phyloP scores from a whole-genome alignment of 2,888 invertebrate genomes.

The Pristionchus arcanus region DNA sequence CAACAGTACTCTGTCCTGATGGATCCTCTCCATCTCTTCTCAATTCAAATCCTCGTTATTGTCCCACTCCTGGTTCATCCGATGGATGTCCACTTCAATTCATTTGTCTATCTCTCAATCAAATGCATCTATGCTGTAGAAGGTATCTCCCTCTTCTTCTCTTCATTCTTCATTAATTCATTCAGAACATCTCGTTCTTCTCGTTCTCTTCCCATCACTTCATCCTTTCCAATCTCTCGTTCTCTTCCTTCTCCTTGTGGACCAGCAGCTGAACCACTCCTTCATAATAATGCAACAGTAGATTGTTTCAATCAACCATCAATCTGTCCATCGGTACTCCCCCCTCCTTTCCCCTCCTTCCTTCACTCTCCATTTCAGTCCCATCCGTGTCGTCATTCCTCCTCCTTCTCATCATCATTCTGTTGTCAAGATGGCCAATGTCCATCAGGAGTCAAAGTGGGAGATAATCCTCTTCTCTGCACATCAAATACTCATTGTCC shows the following conservation, averaged over 20 bases:
- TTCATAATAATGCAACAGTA: conserved; percentile 55
- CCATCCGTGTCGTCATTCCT: conserved; percentile 65
- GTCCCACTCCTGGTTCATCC: conserved; percentile 54
- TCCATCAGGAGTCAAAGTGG: conserved; percentile 48
- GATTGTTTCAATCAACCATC: conserved; percentile 60
- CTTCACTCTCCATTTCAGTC: conserved; percentile 56
- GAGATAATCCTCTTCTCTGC: conserved; percentile 48
- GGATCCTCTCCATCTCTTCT: conserved; percentile 45
- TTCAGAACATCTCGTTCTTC: not conserved
- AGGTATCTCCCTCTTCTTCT: not conserved
- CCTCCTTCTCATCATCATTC: conserved; percentile 61
- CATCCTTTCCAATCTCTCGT: conserved; percentile 22
- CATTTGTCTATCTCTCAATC: conserved; percentile 55
- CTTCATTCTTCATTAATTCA: not conserved
- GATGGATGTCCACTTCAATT: conserved; percentile 58
- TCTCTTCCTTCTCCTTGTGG: conserved; percentile 27
- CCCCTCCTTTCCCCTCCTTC: not conserved
- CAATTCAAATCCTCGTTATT: conserved; percentile 37
- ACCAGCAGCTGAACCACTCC: conserved; percentile 30
- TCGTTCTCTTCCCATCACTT: not conserved
- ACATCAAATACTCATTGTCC: not conserved
- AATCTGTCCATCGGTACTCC: conserved; percentile 58
- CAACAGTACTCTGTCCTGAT: conserved; percentile 46
- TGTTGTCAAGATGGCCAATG: conserved; percentile 65
- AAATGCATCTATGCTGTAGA: conserved; percentile 57